A percentile compares a stretch with the other conserved stretches of the same genome.
phyloP scores from a whole-genome alignment of 2,888 invertebrate species.

The Macropis europaea region DNA sequence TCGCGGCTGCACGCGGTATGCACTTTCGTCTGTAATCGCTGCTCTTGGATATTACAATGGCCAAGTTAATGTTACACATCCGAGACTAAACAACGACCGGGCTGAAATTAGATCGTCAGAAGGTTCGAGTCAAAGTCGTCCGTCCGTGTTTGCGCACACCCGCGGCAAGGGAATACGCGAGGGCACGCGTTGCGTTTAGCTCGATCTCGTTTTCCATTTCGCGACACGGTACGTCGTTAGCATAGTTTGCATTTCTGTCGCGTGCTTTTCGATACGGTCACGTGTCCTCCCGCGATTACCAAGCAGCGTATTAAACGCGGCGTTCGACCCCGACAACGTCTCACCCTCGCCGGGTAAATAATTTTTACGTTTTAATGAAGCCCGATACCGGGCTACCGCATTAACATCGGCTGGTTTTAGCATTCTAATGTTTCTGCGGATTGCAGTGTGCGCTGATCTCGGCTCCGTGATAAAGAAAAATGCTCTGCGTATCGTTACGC shows the following conservation, averaged over 20 bases:
- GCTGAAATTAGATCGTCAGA: too few relatives aligned
- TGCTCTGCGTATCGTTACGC: slow-evolving; percentile 6
- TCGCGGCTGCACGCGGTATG: too few relatives aligned
- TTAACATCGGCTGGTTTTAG: slow-evolving; percentile 1
- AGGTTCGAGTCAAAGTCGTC: slow-evolving; percentile 5
- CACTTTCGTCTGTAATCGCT: too few relatives aligned
- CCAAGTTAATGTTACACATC: too few relatives aligned
- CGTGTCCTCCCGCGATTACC: slow-evolving; percentile 47
- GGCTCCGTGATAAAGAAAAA: slow-evolving; percentile 10
- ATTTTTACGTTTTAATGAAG: slow-evolving; percentile 41
- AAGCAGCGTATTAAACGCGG: slow-evolving; percentile 4
- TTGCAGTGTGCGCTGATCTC: background rate
- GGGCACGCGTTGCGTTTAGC: background rate
- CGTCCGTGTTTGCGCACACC: too few relatives aligned
- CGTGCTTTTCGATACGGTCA: slow-evolving; percentile 53
- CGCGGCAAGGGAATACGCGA: background rate
- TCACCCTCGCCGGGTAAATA: slow-evolving; percentile 17
- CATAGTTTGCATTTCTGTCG: slow-evolving; percentile 8
- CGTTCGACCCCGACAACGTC: background rate
- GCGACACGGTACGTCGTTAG: slow-evolving; percentile 2
- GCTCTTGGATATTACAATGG: too few relatives aligned
- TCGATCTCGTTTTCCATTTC: background rate
- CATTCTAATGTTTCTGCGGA: slow-evolving; percentile 1
- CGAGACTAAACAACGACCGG: background rate
- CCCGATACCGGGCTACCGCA: slow-evolving; percentile 13